Base-by-base conservation (phyloP, 2,888 invertebrate genomes). In the Dilophus febrilis region DNA sequence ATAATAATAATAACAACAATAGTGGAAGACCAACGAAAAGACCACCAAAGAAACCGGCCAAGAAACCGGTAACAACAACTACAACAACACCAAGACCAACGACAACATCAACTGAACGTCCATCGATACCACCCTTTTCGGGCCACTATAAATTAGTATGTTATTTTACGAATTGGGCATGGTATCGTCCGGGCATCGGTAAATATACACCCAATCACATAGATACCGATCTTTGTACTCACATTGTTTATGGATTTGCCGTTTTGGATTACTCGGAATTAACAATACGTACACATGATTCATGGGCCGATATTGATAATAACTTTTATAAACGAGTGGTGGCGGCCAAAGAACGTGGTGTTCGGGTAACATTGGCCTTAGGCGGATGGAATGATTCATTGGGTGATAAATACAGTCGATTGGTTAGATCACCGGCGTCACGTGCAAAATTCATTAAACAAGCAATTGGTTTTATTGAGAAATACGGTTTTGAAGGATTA, bases 301-400 rank as follows among this genome's bases (percentile, higher is more conserved):
- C 85, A 5, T 88, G 88, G 87, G 84, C 87, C 1, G 88, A 88
- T 57, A 76, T 77, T 52, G 87, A 90, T 50, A 87, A 88, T 54
- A 74, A 74, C 49, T 86, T 90, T 59, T 91, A 90, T 56, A 81
- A 85, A 45, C 69, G 85, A 18, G 85, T 91, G 2, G 75, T 80
- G 1, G 77, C 72, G 1, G 76, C 77, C 49, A 88, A 84, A 55
- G 66, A 74, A 38, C 74, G 78, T 49, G 83, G 84, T 1, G 67
- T 87, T 29, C 92, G 90, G 57, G 85, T 90, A 0, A 74, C 83
- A 1, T 62, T 94, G 11, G 91, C 86, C 2, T 66, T 94, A 18
- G 94, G 92, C n/a, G 92, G 92, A 3, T 92, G 92, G 91, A 91
- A 88, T 54, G 88, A 92, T 58, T 91, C 88, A 0, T 78, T 76